Base-by-base conservation (phyloP, 2,113 vertebrate species). In the Blennius ocellaris region DNA sequence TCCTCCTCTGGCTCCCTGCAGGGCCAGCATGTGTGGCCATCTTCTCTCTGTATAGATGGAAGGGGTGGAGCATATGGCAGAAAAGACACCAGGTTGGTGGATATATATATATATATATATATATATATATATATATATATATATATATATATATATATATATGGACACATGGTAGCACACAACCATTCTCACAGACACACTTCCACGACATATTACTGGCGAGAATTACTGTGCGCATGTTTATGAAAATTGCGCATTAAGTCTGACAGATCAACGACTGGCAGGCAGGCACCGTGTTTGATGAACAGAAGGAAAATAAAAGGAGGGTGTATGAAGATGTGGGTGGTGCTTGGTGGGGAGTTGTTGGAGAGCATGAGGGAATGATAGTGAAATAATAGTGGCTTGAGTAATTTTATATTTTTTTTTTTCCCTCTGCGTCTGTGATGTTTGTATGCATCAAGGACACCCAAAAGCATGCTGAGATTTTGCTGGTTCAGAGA, bases 31-130 rank as follows among this genome's bases (percentile, higher is more conserved):
- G 73, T 70, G 78, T 87, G 80, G 75, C 77, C 68, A 71, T 80
- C 63, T 56, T 78, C 76, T 63, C 40, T 62, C 66, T 69, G 76
- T 87, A 83, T 87, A 81, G 74, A 89, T 86, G 76, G 76, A 85
- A 86, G 10, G 71, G 76, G 69, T 87, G 89, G 90, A 67, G 76
- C 86, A 86, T 89, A 82, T 92, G 82, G 80, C 71, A 85, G 78
- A 80, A 68, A 76, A 81, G 78, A 90, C 82, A 89, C 21, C 21
- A 30, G 21, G 21, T 30, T 30, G n/a, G n/a, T n/a, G n/a, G n/a
- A n/a, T n/a, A n/a, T n/a, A n/a, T n/a, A n/a, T n/a, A n/a, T n/a
- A n/a, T n/a, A n/a, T n/a, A n/a, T n/a, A n/a, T n/a, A n/a, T n/a
- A n/a, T n/a, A n/a, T n/a, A n/a, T n/a, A n/a, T n/a, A n/a, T n/a